phyloP scores from a whole-genome alignment of 2,888 invertebrate genomes.

The Lochmaea crataegi region DNA sequence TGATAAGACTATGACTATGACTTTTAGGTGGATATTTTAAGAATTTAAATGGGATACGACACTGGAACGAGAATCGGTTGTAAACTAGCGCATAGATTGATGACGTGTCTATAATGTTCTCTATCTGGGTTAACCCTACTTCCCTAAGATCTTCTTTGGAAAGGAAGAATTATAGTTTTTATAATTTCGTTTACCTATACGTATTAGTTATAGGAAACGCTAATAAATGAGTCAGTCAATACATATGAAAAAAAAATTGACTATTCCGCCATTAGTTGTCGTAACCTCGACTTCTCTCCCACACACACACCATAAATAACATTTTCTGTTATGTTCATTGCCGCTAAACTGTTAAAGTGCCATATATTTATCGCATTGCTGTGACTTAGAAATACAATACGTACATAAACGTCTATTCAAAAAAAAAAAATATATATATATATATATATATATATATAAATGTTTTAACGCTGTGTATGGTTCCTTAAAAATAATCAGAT shows the following conservation, averaged over 20 bases:
- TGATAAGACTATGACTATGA: no score
- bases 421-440: no score
- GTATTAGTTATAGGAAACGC: constrained; percentile 8
- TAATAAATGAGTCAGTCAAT: constrained; percentile 6
- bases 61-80: no score
- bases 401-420: neutral
- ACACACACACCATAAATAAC: constrained; percentile 36
- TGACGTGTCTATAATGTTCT: no score
- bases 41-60: no score
- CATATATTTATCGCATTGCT: constrained; percentile 18
- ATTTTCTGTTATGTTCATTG: constrained; percentile 28
- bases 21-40: no score
- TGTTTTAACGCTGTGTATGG: no score
- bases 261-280: constrained; percentile 12
- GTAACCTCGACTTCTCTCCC: constrained; percentile 30
- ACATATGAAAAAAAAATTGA: constrained; percentile 4
- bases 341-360: constrained; percentile 25
- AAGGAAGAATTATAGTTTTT: neutral
- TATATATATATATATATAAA: no score
- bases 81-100: no score
- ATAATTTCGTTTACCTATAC: neutral
- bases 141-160: no score
- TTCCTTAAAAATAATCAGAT: no score
- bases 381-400: constrained; percentile 12
- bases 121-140: no score